Evolutionary conservation across 2,113 vertebrate species (phyloP), one percentile per base, ranked within the genome.

Genomic region (Hydropotes inermis): DNA sequence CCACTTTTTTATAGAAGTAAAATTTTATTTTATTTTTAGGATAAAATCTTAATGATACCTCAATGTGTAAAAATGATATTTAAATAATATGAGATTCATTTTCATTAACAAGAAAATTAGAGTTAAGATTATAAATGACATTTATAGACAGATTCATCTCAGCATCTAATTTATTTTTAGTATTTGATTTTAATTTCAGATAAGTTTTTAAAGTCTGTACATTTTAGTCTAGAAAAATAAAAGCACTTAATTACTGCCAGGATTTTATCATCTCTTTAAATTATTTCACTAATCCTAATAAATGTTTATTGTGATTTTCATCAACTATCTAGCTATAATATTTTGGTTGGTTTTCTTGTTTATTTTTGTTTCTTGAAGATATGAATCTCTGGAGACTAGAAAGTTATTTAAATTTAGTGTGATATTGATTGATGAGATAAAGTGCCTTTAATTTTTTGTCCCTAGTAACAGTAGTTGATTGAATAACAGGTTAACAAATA

Each of bases 281-380:
- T 74, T 76, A 54, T 91, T 78, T 15, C 13, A 94, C 1, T 76
- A 88, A 78, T 83, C 13, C 54, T 78, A 81, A 81, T 81, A 33
- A 81, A 81, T 52, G 21, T 52, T 81, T 47, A 81, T 50, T 76
- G 9, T 60, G 39, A 92, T 78, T 84, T 74, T 95, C 43, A 47
- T 58, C 36, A 95, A 8, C 13, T 67, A 28, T 55, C 9, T 81
- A 92, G 50, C 54, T 94, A 11, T 28, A 57, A 43, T 8, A 93
- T 91, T 96, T 97, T 97, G 30, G 21, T 76, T 91, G 33, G 30
- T 83, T 96, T 97, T 88, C 21, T 85, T 43, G 19, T 11, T 67
- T 74, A 67, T 61, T 57, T 52, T 3, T 86, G 19, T 88, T 50
- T 87, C 54, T 95, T 64, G 0, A 95, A 79, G 3, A n/a, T n/a